Evolutionary conservation across 1,140 invertebrate species (phyloP).

Genomic region (Xylocopa sonorina): DNA sequence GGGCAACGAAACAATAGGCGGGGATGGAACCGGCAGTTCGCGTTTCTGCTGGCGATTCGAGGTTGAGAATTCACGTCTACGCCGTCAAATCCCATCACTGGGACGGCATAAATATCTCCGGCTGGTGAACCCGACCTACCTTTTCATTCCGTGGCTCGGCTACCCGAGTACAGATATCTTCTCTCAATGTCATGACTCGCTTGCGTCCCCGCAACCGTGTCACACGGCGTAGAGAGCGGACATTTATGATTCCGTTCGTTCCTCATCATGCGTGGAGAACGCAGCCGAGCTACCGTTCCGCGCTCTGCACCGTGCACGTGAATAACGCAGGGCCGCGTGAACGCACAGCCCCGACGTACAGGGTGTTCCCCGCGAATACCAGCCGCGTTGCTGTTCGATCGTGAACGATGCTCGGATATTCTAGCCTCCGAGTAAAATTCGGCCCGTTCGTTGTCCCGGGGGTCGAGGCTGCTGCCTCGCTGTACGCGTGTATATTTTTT

Average conservation of each 20-base stretch:
- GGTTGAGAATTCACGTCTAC: slow-evolving; percentile 56
- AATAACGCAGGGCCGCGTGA: no score
- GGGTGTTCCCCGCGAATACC: slow-evolving; percentile 5
- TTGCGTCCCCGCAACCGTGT: slow-evolving; percentile 39
- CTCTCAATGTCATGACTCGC: slow-evolving; percentile 49
- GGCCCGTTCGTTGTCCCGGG: not conserved
- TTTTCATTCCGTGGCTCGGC: slow-evolving; percentile 32
- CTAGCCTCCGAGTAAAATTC: slow-evolving; percentile 14
- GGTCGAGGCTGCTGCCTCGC: no score
- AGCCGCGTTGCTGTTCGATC: slow-evolving; percentile 2
- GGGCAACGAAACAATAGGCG: slow-evolving; percentile 13
- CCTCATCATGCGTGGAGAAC: slow-evolving; percentile 51
- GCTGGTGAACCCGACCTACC: slow-evolving; percentile 18
- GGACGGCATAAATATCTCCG: slow-evolving; percentile 58
- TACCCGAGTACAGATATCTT: slow-evolving; percentile 45
- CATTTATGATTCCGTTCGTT: slow-evolving; percentile 65
- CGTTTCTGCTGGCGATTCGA: slow-evolving; percentile 23
- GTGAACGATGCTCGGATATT: slow-evolving; percentile 10
- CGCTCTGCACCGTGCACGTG: not conserved
- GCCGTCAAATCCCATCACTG: slow-evolving; percentile 61
- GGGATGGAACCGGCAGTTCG: no score
- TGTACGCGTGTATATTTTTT: slow-evolving; percentile 12
- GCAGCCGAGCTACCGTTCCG: not conserved
- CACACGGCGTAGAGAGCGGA: slow-evolving; percentile 35
- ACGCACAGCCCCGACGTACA: not conserved